Evolutionary conservation across 2,888 invertebrate species (phyloP), one percentile per base, ranked within the genome.

Genomic region (Drosophila percnosoma): DNA sequence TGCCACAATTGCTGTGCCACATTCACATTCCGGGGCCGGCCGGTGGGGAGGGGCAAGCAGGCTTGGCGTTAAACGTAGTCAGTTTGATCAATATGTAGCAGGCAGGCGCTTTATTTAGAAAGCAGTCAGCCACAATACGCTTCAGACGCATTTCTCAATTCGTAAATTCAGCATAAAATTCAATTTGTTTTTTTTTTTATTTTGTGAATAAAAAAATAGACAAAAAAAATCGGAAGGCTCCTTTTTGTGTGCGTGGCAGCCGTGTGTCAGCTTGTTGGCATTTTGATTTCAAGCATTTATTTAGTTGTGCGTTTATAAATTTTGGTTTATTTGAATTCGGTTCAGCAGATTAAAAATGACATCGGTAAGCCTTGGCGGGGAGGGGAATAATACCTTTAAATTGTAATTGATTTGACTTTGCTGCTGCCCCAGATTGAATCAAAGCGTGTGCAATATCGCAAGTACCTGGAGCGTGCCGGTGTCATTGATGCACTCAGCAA

Each of bases 381-480:
- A 2, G 91, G 8, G 0, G 1, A 4, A 2, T 2, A 24, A 18
- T 24, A 18, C 2, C 10, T 21, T 13, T 10, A 29, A 18, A 34
- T 10, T 15, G 2, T 13, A 2, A 29, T 21, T 36, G 8, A 7
- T 5, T 53, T 24, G 10, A n/a, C 11, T 64, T 10, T 1, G 7
- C n/a, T 13, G 29, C 31, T 45, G 13, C 2, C 51, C 2, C 49
- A 92, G 93, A 91, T 93, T 69, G 93, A 93, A 84, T 92, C 92
- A 36, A 93, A 93, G 79, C 92, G 93, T n/a, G 92, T 92, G 51
- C 92, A 93, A 72, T 93, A 93, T 73, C 92, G 93, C 15, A 92
- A 93, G 75, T 93, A 93, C 76, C 80, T 93, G 66, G 93, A 93
- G 63, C 82, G 92, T n/a, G 91, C 92, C 38, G 93, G 93, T 5